phyloP scores from a whole-genome alignment of 1,140 invertebrate genomes.

The Nasonia vitripennis region DNA sequence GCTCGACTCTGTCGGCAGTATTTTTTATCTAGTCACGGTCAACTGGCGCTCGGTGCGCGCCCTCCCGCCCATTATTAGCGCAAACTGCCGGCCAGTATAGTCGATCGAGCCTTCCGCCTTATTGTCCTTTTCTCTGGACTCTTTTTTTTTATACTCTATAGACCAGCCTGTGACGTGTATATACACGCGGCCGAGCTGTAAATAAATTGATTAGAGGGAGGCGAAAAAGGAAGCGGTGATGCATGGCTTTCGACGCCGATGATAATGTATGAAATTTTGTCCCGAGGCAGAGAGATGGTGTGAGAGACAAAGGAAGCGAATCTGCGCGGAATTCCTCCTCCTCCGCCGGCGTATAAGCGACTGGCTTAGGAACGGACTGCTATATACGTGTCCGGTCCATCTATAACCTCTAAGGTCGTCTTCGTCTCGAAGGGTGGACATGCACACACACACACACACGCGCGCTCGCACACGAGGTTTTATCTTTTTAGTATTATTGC shows the following conservation, averaged over 20 bases:
- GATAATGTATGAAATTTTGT: no score
- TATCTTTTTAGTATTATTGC: slow-evolving; percentile 76
- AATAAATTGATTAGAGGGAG: neutral
- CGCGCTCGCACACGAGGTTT: slow-evolving; percentile 58
- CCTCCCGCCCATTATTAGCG: slow-evolving; percentile 75
- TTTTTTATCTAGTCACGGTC: slow-evolving; percentile 77
- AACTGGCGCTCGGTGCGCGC: slow-evolving; percentile 70
- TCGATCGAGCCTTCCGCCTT: slow-evolving; percentile 49
- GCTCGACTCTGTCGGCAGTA: slow-evolving; percentile 67
- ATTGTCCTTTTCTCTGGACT: neutral
- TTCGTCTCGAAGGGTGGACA: slow-evolving; percentile 6
- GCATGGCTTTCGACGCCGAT: no score
- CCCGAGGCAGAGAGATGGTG: no score
- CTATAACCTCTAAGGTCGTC: slow-evolving; percentile 59
- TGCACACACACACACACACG: neutral
- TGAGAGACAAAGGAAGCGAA: slow-evolving; percentile 25
- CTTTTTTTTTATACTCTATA: no score
- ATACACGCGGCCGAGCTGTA: neutral
- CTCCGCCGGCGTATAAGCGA: neutral
- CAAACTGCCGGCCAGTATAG: slow-evolving; percentile 62
- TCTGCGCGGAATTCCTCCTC: slow-evolving; percentile 37
- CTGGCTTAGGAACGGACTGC: slow-evolving; percentile 59
- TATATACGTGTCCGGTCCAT: slow-evolving; percentile 63
- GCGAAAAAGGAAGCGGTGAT: neutral
- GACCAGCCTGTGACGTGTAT: no score